Evolutionary conservation across 2,888 invertebrate species (phyloP).

Genomic region (Pteria penguin): DNA sequence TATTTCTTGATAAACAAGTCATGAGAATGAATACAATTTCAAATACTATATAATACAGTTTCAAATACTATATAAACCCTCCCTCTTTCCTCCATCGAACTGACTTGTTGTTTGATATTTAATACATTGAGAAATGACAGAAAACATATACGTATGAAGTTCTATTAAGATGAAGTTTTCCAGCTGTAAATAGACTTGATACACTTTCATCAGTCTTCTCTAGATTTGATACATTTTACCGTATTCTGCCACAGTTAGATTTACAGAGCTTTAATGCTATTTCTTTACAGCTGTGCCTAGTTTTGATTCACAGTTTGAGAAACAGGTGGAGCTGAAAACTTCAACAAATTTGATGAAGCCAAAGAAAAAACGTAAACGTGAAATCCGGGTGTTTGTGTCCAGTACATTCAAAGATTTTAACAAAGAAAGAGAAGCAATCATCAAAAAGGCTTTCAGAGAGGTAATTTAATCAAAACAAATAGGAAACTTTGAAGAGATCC

Average conservation of each 20-base stretch:
- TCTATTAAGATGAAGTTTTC: too few relatives aligned
- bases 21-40: too few relatives aligned
- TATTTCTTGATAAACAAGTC: too few relatives aligned
- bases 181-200: too few relatives aligned
- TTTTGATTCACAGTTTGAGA: constrained; percentile 48
- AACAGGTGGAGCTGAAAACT: constrained; percentile 41
- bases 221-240: not conserved
- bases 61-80: too few relatives aligned
- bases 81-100: too few relatives aligned
- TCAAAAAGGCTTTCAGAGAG: constrained; percentile 73
- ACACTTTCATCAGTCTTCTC: too few relatives aligned
- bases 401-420: constrained; percentile 71
- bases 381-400: constrained; percentile 71
- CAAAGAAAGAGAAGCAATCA: constrained; percentile 68
- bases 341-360: not conserved
- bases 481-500: not conserved
- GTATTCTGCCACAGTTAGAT: not conserved
- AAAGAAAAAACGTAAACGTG: constrained; percentile 50
- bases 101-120: too few relatives aligned
- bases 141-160: too few relatives aligned
- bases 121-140: too few relatives aligned
- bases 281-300: constrained; percentile 43
- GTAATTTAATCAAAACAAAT: too few relatives aligned
- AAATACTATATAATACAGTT: too few relatives aligned
- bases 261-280: not conserved